These are phyloP conservation scores for Sphyrna mokarran DNA, from an alignment of 2,113 vertebrate species.

Conservation along the genomic window DNA sequence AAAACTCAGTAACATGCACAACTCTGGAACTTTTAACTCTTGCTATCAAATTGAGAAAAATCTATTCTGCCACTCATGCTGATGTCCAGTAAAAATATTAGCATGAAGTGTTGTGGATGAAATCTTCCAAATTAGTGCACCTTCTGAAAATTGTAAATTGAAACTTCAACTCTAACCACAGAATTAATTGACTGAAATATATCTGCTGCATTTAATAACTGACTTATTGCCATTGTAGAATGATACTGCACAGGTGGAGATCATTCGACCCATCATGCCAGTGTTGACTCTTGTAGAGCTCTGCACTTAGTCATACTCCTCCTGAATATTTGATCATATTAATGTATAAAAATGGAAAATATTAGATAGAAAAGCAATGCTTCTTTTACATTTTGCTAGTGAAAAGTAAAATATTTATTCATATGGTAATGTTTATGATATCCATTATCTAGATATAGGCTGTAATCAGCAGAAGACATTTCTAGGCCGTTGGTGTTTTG, in stretches of 20 bases:
- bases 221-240: not conserved
- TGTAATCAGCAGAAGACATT: not conserved
- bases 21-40: not conserved
- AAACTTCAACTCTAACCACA: not conserved
- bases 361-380: not conserved
- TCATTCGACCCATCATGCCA: not conserved
- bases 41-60: not conserved
- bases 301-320: not conserved
- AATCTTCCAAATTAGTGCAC: not conserved
- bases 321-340: not conserved
- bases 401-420: not conserved
- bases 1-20: not conserved
- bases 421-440: not conserved
- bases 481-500: not conserved
- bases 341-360: not conserved
- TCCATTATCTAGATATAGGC: not conserved
- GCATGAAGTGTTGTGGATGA: not conserved
- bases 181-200: not conserved
- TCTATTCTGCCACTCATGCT: not conserved
- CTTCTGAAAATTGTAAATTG: not conserved
- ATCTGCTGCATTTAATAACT: not conserved
- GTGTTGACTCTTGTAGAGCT: not conserved
- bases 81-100: not conserved
- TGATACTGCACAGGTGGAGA: not conserved
- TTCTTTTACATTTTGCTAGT: not conserved